phyloP scores from a whole-genome alignment of 2,113 vertebrate genomes.

The Thamnophis sirtalis region DNA sequence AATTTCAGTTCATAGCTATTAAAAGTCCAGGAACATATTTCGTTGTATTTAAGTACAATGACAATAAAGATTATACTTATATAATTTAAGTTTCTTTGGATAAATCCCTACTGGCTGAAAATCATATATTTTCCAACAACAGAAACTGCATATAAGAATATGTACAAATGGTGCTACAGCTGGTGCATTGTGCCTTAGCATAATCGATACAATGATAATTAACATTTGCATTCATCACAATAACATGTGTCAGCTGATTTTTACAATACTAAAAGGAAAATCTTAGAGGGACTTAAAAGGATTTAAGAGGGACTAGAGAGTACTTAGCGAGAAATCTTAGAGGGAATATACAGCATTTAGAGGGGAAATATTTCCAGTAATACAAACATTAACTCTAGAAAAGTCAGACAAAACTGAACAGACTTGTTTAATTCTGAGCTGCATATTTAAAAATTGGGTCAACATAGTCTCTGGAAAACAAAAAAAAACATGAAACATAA shows the following conservation, averaged over 20 bases:
- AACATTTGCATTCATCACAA: neutral
- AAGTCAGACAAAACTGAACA: neutral
- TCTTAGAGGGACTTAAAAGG: neutral
- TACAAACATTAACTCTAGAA: neutral
- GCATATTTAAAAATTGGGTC: neutral
- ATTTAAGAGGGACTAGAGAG: neutral
- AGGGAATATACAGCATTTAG: neutral
- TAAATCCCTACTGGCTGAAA: neutral
- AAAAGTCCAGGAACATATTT: neutral
- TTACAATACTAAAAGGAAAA: neutral
- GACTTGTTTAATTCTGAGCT: neutral
- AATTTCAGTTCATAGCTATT: neutral
- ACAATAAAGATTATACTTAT: too few species aligned
- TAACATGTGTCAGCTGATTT: neutral
- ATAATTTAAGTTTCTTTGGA: neutral
- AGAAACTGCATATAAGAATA: neutral
- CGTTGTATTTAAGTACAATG: too few species aligned
- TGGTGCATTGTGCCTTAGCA: neutral
- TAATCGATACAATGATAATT: neutral
- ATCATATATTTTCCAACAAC: neutral
- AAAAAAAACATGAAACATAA: neutral
- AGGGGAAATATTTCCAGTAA: neutral
- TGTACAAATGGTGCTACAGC: neutral
- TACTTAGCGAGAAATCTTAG: neutral
- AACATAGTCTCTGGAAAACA: neutral